Percentiles rank a stretch among this genome's conserved stretches.
Evolutionary conservation across 1,140 invertebrate species (phyloP).

Genomic region (Drosophila pseudoobscura): DNA sequence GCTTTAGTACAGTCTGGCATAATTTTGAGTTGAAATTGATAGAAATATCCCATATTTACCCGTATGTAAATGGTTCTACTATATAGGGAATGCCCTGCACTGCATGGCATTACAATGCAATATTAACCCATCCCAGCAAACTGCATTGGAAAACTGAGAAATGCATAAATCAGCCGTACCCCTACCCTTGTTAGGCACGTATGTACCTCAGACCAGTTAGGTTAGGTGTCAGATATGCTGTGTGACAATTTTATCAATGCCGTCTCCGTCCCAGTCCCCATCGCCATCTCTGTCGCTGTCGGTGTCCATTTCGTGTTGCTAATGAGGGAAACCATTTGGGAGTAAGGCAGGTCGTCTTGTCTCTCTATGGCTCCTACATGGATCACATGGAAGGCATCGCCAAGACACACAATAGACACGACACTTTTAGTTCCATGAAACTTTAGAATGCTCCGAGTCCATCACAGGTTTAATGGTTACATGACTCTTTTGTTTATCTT

Average conservation of each 20-base stretch:
- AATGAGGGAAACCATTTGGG: slow-evolving; percentile 20
- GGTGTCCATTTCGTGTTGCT: slow-evolving; percentile 35
- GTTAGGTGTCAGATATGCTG: slow-evolving; percentile 41
- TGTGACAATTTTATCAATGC: slow-evolving; percentile 67
- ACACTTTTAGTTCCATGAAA: no score
- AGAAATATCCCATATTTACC: no score
- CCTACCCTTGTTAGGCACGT: slow-evolving; percentile 23
- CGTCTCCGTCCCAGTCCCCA: slow-evolving; percentile 5
- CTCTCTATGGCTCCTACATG: background rate
- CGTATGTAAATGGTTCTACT: background rate
- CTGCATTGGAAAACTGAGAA: slow-evolving; percentile 17
- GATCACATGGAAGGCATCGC: background rate
- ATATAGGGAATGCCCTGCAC: background rate
- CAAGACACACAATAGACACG: no score
- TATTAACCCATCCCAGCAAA: slow-evolving; percentile 22
- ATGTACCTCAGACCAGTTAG: slow-evolving; percentile 36
- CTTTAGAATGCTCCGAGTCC: no score
- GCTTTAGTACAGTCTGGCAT: no score
- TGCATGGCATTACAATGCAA: background rate
- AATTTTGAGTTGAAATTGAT: no score
- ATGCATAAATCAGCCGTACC: slow-evolving; percentile 38
- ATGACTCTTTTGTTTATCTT: no score
- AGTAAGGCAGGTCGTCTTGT: slow-evolving; percentile 41
- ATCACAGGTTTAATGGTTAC: no score
- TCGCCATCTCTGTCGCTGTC: background rate